These are phyloP conservation scores for Imbricaverruca yamaguchii DNA, from an alignment of 2,888 invertebrate species.

Conservation along the genomic window DNA sequence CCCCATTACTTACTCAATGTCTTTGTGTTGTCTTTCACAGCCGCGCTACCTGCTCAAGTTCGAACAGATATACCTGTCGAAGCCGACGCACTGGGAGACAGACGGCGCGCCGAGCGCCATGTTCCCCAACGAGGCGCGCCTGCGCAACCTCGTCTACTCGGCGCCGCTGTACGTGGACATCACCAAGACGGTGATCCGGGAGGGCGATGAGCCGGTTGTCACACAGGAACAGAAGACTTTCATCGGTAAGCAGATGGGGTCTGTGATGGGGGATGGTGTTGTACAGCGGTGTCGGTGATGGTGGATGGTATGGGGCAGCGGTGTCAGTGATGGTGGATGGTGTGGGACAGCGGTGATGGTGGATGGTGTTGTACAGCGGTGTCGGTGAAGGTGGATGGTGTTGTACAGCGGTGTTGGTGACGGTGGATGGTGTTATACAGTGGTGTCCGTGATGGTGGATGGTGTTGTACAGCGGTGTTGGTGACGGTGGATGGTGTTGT, in stretches of 20 bases:
- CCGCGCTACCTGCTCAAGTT: constrained; percentile 90
- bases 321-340: no score
- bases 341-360: background rate
- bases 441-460: no score
- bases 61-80: constrained; percentile 97
- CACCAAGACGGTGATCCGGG: constrained; percentile 87
- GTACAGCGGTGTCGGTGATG: no score
- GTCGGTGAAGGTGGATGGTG: no score
- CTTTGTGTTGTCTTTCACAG: no score
- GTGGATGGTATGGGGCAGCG: no score
- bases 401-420: no score
- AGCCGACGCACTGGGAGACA: constrained; percentile 99
- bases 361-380: background rate
- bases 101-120: constrained; percentile 98
- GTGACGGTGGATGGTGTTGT: no score
- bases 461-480: no score
- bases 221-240: constrained; percentile 62
- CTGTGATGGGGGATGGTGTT: background rate
- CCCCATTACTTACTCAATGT: no score
- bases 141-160: constrained; percentile 94
- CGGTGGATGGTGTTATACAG: background rate
- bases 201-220: constrained; percentile 79
- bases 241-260: constrained; percentile 49
- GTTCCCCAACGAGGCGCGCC: constrained; percentile 99
- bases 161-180: constrained; percentile 99